Evolutionary conservation across 2,888 invertebrate species (phyloP), one percentile per base, ranked within the genome.

Genomic region (Tetanocera ferruginea): DNA sequence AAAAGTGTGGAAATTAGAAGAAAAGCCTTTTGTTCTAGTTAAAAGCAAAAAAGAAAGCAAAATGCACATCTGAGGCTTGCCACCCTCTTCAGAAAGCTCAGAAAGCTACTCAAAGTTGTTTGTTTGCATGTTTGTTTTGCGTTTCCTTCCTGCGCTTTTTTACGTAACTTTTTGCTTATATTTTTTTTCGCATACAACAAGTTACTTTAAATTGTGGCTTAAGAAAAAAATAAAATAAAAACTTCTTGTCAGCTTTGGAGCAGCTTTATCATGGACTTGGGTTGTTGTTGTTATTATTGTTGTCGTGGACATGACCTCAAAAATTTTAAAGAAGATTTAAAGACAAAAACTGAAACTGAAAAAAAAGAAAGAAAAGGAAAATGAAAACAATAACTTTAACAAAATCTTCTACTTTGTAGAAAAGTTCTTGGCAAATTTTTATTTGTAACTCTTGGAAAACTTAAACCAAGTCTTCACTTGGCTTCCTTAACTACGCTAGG

Each of bases 291-390:
- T 37, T 71, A 52, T 37, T 23, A 2, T 28, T 43, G 11, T 17
- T 79, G 52, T 52, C 71, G 66, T 79, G 57, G 77, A 78, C 78
- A 55, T 76, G 79, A 78, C 76, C 37, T 76, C 74, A 70, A 57
- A 78, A 74, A 73, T 73, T 60, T 37, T 76, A 37, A 76, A 80
- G 72, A 60, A 60, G 28, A 28, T 60, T 60, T 28, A 60, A 28
- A 60, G 14, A 60, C 43, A 11, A 11, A 43, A 43, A 43, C 43
- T 3, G 2, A 11, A 43, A 43, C 11, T 43, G 14, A 14, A 4
- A 37, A 37, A 37, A 37, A 6, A 6, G 8, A 4, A 6, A 43
- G 1, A 43, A 43, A 43, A 43, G 14, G 2, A 43, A 43, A 43
- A 43, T 11, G 3, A 2, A 43, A 43, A 11, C 1, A 6, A 37